These are phyloP conservation scores for Tympanuchus pallidicinctus DNA, from an alignment of 2,113 vertebrate species.

Conservation along the genomic window DNA sequence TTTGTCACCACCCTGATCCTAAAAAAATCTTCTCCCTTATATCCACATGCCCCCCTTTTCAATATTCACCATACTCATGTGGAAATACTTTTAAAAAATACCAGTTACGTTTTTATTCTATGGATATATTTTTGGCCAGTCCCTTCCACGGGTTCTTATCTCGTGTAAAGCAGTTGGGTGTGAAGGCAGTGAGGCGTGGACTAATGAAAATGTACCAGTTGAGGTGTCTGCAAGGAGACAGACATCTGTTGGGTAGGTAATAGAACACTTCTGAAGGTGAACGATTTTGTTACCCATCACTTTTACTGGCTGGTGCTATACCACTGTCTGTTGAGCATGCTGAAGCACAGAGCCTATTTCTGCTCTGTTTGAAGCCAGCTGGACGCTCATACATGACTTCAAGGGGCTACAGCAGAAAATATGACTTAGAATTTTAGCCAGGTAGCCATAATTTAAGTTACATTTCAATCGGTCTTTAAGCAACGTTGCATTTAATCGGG, in stretches of 20 bases:
- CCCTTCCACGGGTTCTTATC: not conserved
- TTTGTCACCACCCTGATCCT: too few relatives aligned
- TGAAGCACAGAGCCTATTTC: not conserved
- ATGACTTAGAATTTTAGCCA: not conserved
- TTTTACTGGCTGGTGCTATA: not conserved
- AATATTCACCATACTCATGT: not conserved
- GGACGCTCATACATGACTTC: not conserved
- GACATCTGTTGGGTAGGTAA: not conserved
- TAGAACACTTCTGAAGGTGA: not conserved
- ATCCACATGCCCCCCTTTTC: too few relatives aligned
- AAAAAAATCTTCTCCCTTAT: too few relatives aligned
- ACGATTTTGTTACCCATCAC: not conserved
- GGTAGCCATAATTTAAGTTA: not conserved
- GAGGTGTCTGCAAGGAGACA: not conserved
- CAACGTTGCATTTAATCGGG: not conserved
- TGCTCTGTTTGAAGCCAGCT: not conserved
- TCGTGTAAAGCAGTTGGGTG: not conserved
- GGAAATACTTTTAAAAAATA: not conserved
- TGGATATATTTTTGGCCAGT: not conserved
- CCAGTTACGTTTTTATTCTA: not conserved
- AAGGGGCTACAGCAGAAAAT: not conserved
- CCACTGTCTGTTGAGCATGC: not conserved
- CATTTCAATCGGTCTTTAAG: not conserved
- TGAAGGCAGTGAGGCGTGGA: not conserved
- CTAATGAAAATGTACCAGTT: not conserved